phyloP scores from a whole-genome alignment of 2,888 invertebrate genomes.

The Athetis lepigone region DNA sequence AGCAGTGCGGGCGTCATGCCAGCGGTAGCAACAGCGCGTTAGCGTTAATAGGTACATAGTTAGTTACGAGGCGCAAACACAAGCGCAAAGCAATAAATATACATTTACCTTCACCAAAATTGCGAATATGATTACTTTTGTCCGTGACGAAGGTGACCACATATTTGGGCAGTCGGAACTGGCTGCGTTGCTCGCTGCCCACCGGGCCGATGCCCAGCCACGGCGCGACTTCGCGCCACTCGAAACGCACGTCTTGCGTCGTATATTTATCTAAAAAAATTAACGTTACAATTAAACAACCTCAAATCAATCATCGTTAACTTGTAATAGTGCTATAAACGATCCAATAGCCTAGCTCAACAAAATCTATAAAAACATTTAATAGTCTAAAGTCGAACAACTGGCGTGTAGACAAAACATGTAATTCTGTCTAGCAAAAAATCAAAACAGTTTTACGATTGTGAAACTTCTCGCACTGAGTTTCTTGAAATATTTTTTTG shows the following conservation, averaged over 20 bases:
- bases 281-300: constrained; percentile 17
- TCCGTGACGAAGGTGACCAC: constrained; percentile 91
- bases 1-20: constrained; percentile 75
- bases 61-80: constrained; percentile 83
- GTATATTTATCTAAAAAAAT: constrained; percentile 89
- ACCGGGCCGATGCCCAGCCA: constrained; percentile 86
- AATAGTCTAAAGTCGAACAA: constrained; percentile 54
- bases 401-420: constrained; percentile 68
- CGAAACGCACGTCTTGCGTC: constrained; percentile 91
- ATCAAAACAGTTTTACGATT: constrained; percentile 48
- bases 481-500: constrained; percentile 35
- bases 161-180: constrained; percentile 92
- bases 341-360: constrained; percentile 23
- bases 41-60: constrained; percentile 81
- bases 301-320: constrained; percentile 33
- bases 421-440: constrained; percentile 54
- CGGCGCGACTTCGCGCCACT: constrained; percentile 91
- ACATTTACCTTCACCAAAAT: constrained; percentile 92
- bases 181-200: constrained; percentile 86
- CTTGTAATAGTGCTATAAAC: constrained; percentile 39
- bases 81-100: constrained; percentile 89
- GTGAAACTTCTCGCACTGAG: constrained; percentile 36
- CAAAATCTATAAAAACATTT: constrained; percentile 46
- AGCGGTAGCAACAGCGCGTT: constrained; percentile 77
- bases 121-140: constrained; percentile 91